Evolutionary conservation across 2,888 invertebrate genomes (phyloP).

Genomic region (Acronicta leporina): DNA sequence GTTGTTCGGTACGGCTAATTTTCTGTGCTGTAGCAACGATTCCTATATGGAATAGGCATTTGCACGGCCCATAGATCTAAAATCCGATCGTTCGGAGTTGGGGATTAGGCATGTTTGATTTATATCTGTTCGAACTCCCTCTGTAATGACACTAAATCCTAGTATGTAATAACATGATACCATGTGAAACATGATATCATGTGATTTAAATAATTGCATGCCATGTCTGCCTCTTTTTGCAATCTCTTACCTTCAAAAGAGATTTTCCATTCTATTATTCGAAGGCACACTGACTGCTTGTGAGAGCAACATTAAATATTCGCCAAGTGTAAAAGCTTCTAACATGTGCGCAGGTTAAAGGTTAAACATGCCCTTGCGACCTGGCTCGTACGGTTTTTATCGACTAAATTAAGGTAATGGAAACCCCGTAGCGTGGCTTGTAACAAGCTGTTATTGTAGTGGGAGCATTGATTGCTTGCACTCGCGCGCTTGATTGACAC

Average conservation of each 20-base stretch:
- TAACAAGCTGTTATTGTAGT: constrained; percentile 82
- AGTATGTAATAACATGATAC: not conserved
- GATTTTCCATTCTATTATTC: constrained; percentile 39
- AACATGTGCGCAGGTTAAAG: constrained; percentile 67
- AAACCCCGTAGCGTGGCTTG: constrained; percentile 71
- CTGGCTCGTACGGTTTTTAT: constrained; percentile 73
- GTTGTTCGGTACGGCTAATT: not conserved
- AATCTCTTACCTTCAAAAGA: constrained; percentile 1
- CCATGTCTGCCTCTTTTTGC: constrained; percentile 1
- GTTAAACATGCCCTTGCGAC: constrained; percentile 76
- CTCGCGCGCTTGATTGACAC: constrained; percentile 77
- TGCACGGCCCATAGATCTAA: not conserved
- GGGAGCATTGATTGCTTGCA: constrained; percentile 72
- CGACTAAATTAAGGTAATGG: constrained; percentile 80
- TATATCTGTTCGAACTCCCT: not conserved
- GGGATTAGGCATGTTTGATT: not conserved
- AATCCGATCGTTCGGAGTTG: too few relatives aligned
- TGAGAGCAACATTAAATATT: constrained; percentile 49
- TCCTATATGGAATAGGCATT: not conserved
- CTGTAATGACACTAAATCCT: not conserved
- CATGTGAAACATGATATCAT: not conserved
- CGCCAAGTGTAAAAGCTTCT: constrained; percentile 62
- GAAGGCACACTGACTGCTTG: constrained; percentile 32
- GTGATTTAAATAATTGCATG: not conserved
- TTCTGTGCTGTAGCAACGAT: not conserved